Conservation (phyloP, 2,797 vertebrate genomes). For the Pteronotus mesoamericanus region DNA sequence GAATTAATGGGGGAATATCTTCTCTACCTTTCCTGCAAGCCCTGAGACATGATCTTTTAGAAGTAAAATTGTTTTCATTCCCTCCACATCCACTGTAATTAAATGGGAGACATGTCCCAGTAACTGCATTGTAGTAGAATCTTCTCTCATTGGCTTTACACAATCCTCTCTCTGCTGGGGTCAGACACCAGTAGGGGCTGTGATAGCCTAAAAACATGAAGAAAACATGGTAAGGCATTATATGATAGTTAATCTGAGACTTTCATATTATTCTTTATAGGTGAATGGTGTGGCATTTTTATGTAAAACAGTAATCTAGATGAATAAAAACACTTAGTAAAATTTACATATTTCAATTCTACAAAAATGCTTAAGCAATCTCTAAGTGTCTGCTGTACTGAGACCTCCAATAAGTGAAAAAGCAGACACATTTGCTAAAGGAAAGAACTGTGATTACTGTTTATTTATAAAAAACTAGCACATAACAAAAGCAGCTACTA, state of each 20-base stretch:
- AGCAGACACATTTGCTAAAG: not conserved
- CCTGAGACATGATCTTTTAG: constrained; percentile 82
- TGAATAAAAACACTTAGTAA: not conserved
- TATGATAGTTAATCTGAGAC: not conserved
- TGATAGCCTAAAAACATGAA: constrained; percentile 71
- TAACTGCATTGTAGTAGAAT: constrained; percentile 83
- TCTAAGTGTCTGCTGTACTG: not conserved
- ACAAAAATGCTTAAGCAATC: not conserved
- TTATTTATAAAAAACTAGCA: not conserved
- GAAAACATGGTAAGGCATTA: constrained; percentile 32
- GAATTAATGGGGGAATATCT: not conserved
- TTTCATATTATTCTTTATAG: not conserved
- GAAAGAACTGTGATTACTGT: not conserved
- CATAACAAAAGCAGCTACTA: not conserved
- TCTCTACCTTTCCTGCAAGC: constrained; percentile 86
- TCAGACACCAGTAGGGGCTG: constrained; percentile 80
- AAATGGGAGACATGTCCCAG: constrained; percentile 84
- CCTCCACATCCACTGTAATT: constrained; percentile 91
- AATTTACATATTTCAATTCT: not conserved
- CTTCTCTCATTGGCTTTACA: constrained; percentile 82
- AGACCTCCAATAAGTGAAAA: not conserved
- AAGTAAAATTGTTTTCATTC: constrained; percentile 90
- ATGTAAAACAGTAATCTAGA: not conserved
- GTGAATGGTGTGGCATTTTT: not conserved
- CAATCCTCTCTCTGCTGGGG: constrained; percentile 80